Percentiles rank a stretch among this genome's conserved stretches.
These are phyloP conservation scores for Pachycephus smyrnensis DNA, from an alignment of 2,888 invertebrate species.

Conservation along the genomic window DNA sequence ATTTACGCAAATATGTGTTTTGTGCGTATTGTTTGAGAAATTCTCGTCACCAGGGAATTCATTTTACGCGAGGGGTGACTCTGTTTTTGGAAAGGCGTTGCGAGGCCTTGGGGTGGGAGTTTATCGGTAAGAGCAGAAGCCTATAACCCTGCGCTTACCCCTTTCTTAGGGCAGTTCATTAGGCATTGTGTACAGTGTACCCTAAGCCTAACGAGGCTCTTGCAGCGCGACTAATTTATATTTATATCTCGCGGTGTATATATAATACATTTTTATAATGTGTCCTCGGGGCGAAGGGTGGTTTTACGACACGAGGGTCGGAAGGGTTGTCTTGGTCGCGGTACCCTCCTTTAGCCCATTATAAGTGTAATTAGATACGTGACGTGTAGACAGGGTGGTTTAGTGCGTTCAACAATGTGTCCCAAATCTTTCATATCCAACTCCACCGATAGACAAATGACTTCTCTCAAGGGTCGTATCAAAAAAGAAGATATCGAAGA, in stretches of 20 bases:
- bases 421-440: neutral
- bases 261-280: constrained; percentile 45
- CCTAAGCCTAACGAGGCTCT: constrained; percentile 30
- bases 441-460: neutral
- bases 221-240: constrained; percentile 39
- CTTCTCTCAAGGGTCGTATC: neutral
- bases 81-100: neutral
- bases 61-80: neutral
- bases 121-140: constrained; percentile 5
- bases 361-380: constrained; percentile 28
- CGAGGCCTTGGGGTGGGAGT: neutral
- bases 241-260: constrained; percentile 40
- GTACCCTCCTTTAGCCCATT: constrained; percentile 25
- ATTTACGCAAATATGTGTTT: too few relatives aligned
- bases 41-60: neutral
- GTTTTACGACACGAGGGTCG: constrained; percentile 25
- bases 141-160: constrained; percentile 5
- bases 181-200: constrained; percentile 30
- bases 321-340: constrained; percentile 28
- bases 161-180: constrained; percentile 26
- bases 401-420: constrained; percentile 5
- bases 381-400: constrained; percentile 21
- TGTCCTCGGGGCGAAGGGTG: constrained; percentile 35
- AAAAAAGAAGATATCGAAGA: neutral
- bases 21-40: too few relatives aligned